A percentile compares a stretch with the other conserved stretches of the same genome.
These are phyloP conservation scores for Catalaphyllia jardinei DNA, from an alignment of 64 coral and sea anemone species.

Conservation along the genomic window DNA sequence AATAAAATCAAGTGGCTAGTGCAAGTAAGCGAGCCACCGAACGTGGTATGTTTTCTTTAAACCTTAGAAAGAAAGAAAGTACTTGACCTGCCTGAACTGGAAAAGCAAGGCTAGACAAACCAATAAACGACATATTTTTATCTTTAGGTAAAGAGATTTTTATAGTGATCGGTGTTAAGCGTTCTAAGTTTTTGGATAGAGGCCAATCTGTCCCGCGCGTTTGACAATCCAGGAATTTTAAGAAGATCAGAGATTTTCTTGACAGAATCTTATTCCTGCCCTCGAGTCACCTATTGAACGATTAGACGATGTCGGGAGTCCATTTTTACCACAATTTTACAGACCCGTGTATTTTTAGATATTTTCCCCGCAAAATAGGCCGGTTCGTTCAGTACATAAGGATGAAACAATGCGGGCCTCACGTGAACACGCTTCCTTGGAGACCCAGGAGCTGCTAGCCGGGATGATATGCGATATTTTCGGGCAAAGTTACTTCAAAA, in stretches of 20 bases:
- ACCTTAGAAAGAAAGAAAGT: too few relatives aligned
- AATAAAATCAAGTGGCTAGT: background rate
- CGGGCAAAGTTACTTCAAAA: too few relatives aligned
- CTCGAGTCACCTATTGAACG: too few relatives aligned
- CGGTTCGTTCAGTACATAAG: too few relatives aligned
- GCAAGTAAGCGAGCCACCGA: background rate
- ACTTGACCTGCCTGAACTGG: constrained; percentile 6
- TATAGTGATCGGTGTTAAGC: background rate
- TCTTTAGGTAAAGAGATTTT: background rate
- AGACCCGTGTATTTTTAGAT: too few relatives aligned
- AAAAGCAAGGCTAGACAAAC: background rate
- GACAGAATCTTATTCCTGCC: background rate
- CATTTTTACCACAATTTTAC: too few relatives aligned
- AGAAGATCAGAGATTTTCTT: background rate
- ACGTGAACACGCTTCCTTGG: too few relatives aligned
- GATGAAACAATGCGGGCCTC: too few relatives aligned
- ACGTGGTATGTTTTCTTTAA: background rate
- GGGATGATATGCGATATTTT: too few relatives aligned
- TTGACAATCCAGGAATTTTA: background rate
- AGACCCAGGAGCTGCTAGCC: too few relatives aligned
- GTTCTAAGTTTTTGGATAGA: background rate
- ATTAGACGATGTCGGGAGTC: too few relatives aligned
- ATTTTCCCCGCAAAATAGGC: too few relatives aligned
- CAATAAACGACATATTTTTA: background rate
- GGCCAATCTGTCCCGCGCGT: background rate